These are phyloP conservation scores for Lysandra bellargus DNA, from an alignment of 2,888 invertebrate genomes.

Conservation along the genomic window DNA sequence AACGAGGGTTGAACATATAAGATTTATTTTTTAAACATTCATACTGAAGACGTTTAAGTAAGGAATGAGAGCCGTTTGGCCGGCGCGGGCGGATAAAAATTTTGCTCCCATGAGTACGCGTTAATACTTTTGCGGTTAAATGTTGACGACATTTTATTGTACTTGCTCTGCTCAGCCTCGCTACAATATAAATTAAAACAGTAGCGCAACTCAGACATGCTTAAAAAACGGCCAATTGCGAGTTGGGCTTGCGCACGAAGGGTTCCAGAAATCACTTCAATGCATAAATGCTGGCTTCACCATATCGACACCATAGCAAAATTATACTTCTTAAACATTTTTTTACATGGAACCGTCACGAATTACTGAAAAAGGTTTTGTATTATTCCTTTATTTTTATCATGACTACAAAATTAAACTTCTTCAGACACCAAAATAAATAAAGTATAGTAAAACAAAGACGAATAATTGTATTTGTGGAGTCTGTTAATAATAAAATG, in stretches of 20 bases:
- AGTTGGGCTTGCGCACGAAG: too few species aligned
- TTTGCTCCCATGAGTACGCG: neutral
- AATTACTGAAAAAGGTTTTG: too few species aligned
- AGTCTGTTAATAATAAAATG: slow-evolving; percentile 1
- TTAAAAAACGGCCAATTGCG: neutral
- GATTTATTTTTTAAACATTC: slow-evolving; percentile 34
- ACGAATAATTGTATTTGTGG: neutral
- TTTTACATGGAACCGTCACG: too few species aligned
- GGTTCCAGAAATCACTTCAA: too few species aligned
- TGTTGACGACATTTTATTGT: slow-evolving; percentile 21
- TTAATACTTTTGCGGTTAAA: slow-evolving; percentile 1
- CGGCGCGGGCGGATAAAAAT: neutral
- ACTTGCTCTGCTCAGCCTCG: neutral
- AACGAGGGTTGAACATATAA: slow-evolving; percentile 31
- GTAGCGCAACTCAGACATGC: neutral
- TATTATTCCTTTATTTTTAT: too few species aligned
- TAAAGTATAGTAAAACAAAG: neutral
- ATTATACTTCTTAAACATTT: too few species aligned
- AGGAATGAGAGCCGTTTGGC: slow-evolving; percentile 22
- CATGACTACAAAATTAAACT: too few species aligned
- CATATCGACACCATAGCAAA: too few species aligned
- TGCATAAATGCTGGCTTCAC: too few species aligned
- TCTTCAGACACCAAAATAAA: too few species aligned
- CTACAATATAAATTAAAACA: neutral
- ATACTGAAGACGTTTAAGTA: slow-evolving; percentile 31